Conservation (phyloP, 2,797 vertebrate species). For the Scyliorhinus canicula region DNA sequence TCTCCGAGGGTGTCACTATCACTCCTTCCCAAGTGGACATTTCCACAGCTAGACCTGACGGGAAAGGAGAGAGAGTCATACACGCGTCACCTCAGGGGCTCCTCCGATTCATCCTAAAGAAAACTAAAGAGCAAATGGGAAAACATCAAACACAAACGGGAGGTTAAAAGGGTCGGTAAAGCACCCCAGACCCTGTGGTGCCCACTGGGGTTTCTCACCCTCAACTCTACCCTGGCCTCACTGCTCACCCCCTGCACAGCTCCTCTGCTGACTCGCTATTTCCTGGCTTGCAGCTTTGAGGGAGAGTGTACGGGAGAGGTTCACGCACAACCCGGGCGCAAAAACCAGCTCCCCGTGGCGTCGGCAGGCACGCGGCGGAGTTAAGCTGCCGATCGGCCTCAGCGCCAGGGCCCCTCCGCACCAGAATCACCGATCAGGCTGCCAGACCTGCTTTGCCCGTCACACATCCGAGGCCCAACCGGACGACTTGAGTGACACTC, state of each 20-base stretch:
- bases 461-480: neutral
- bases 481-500: neutral
- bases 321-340: neutral
- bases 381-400: neutral
- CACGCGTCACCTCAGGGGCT: neutral
- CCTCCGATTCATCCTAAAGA: neutral
- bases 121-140: no score
- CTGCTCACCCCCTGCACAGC: neutral
- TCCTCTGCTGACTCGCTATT: no score
- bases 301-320: neutral
- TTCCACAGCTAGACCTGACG: constrained; percentile 77
- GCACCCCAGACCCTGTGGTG: no score
- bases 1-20: constrained; percentile 92
- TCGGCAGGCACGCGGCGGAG: neutral
- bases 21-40: constrained; percentile 98
- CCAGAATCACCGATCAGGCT: neutral
- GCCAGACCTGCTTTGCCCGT: neutral
- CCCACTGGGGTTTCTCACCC: neutral
- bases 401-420: neutral
- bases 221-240: no score
- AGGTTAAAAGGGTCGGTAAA: no score
- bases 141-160: no score
- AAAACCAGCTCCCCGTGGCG: neutral
- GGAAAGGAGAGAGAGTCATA: neutral
- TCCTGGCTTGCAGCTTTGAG: neutral